Percentiles rank a stretch among this genome's conserved stretches.
Conservation (phyloP, 2,888 invertebrate species). For the Graphium colonna region DNA sequence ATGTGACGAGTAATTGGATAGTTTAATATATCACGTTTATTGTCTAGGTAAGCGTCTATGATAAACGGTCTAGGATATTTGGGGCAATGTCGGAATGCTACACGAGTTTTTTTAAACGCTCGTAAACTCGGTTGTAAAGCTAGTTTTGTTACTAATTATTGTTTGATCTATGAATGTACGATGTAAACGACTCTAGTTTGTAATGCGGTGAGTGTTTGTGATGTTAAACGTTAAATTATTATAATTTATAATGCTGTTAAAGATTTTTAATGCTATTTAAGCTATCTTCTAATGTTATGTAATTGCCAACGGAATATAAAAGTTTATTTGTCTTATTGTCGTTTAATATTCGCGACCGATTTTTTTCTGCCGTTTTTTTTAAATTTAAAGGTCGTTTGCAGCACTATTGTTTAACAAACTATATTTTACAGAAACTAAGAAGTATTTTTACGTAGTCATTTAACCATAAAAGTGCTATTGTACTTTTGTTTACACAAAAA, state of each 20-base stretch:
- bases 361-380: neutral
- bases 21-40: conserved; percentile 54
- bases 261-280: neutral
- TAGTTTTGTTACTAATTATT: conserved; percentile 35
- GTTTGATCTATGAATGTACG: conserved; percentile 10
- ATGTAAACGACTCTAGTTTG: conserved; percentile 1
- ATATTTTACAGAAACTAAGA: no score
- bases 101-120: conserved; percentile 64
- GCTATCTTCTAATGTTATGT: neutral
- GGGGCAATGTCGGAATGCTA: conserved; percentile 49
- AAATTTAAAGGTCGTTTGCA: no score
- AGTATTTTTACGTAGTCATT: no score
- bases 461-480: no score
- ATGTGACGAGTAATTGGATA: conserved; percentile 59
- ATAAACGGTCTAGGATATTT: conserved; percentile 52
- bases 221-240: neutral
- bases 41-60: conserved; percentile 46
- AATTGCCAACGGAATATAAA: neutral
- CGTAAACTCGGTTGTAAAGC: conserved; percentile 59
- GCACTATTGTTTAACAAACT: no score
- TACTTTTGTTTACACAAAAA: no score
- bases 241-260: neutral
- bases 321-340: neutral
- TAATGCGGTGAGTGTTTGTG: neutral
- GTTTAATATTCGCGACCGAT: neutral